A percentile compares a stretch with the other conserved stretches of the same genome.
phyloP scores from a whole-genome alignment of 2,888 invertebrate species.

The Phaedon cochleariae region DNA sequence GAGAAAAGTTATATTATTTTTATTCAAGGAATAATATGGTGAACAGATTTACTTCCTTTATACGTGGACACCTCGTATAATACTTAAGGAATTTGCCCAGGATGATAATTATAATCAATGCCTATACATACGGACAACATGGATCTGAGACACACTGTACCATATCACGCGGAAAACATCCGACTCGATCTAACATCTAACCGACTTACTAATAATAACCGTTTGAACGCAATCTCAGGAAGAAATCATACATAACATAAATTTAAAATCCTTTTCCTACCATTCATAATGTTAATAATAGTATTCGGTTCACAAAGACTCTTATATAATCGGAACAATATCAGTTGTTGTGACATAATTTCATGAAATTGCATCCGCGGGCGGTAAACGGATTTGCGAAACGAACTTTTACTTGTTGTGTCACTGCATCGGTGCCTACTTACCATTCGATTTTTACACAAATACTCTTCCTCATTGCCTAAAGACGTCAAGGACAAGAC shows the following conservation, averaged over 20 bases:
- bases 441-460: background rate
- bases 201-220: background rate
- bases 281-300: slow-evolving; percentile 21
- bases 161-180: background rate
- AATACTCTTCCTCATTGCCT: background rate
- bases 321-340: slow-evolving; percentile 46
- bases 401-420: slow-evolving; percentile 39
- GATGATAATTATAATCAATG: too few relatives aligned
- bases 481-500: background rate
- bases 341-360: slow-evolving; percentile 45
- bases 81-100: too few relatives aligned
- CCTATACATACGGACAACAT: too few relatives aligned
- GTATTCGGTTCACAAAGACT: slow-evolving; percentile 31
- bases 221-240: slow-evolving; percentile 9
- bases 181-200: background rate
- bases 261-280: slow-evolving; percentile 26
- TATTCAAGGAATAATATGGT: too few relatives aligned
- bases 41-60: too few relatives aligned
- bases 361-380: slow-evolving; percentile 41
- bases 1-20: too few relatives aligned
- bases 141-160: background rate
- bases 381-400: slow-evolving; percentile 38
- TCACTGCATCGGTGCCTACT: slow-evolving; percentile 26
- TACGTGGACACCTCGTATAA: too few relatives aligned
- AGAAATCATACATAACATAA: slow-evolving; percentile 16